These are phyloP conservation scores for Ctenosaura bakeri DNA, from an alignment of 2,797 vertebrate species.

Conservation along the genomic window DNA sequence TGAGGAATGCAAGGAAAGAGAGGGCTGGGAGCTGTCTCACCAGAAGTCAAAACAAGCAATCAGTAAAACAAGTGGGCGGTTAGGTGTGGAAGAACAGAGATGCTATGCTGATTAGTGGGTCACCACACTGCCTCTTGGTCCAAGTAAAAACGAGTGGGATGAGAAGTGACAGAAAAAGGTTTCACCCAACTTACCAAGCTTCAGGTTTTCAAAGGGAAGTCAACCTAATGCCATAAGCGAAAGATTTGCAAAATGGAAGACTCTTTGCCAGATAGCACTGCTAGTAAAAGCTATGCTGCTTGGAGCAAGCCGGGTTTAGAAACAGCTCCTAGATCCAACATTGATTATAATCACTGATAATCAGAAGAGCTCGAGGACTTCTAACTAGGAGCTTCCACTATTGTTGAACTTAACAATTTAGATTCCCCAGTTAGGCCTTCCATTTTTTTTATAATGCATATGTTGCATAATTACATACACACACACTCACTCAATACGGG, in stretches of 20 bases:
- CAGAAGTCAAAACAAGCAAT: conserved; percentile 16
- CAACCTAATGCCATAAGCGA: background rate
- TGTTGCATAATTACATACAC: background rate
- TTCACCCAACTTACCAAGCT: background rate
- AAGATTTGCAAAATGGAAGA: conserved; percentile 16
- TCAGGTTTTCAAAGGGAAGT: background rate
- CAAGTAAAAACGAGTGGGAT: background rate
- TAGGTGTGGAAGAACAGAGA: background rate
- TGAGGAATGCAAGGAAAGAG: background rate
- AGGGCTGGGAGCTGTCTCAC: background rate
- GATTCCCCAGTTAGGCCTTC: background rate
- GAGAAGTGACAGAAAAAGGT: background rate
- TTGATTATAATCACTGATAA: conserved; percentile 12
- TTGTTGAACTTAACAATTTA: conserved; percentile 34
- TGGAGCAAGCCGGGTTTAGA: background rate
- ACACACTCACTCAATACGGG: background rate
- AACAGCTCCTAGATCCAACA: conserved; percentile 27
- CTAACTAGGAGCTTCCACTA: background rate
- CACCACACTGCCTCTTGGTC: background rate
- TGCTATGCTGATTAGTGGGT: conserved; percentile 14
- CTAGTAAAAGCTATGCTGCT: conserved; percentile 5
- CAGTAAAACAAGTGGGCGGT: background rate
- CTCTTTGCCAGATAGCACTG: conserved; percentile 23
- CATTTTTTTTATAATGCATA: background rate
- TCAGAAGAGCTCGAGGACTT: conserved; percentile 7